Evolutionary conservation across 2,113 vertebrate species (phyloP).

Genomic region (Xenotilapia flavipinnis): DNA sequence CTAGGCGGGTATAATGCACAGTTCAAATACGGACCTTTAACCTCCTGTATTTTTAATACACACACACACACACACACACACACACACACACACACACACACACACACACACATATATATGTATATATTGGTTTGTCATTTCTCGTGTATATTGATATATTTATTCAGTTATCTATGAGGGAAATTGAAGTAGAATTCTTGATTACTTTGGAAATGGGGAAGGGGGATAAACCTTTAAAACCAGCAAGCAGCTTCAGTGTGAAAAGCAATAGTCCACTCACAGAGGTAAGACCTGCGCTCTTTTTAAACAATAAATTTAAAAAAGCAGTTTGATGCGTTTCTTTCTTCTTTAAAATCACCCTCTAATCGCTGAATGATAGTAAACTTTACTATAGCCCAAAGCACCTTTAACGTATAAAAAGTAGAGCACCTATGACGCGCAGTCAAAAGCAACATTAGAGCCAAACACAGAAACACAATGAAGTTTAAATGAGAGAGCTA

Average conservation of each 20-base stretch:
- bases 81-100: no score
- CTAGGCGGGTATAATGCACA: not conserved
- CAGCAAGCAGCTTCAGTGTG: not conserved
- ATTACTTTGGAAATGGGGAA: not conserved
- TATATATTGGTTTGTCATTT: not conserved
- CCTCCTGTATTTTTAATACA: not conserved
- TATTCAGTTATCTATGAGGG: not conserved
- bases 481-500: not conserved
- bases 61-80: no score
- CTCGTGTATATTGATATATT: not conserved
- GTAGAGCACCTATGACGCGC: not conserved
- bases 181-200: not conserved
- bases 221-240: not conserved
- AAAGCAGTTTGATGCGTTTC: not conserved
- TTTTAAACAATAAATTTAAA: fast-evolving
- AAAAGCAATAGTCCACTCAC: not conserved
- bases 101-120: fast-evolving
- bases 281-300: no score
- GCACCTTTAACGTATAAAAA: not conserved
- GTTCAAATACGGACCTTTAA: not conserved
- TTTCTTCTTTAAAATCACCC: not conserved
- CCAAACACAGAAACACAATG: not conserved
- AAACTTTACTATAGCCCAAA: not conserved
- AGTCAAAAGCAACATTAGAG: not conserved
- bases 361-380: not conserved